Conservation (phyloP, 2,113 vertebrate species). For the Deroptyus accipitrinus region DNA sequence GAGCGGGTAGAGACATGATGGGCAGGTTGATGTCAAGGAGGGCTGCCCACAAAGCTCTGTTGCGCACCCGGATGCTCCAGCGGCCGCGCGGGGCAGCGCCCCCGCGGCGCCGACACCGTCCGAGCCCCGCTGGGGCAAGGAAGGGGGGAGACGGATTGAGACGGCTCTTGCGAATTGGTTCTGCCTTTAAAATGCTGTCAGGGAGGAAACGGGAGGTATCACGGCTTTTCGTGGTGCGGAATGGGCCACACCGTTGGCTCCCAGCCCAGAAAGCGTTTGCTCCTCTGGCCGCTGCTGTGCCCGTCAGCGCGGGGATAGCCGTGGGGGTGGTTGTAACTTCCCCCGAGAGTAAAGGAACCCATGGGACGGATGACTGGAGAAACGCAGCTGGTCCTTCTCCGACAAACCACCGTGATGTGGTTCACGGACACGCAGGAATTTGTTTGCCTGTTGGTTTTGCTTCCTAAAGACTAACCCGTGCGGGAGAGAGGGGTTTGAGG, state of each 20-base stretch:
- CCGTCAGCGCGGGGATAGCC: background rate
- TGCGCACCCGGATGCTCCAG: background rate
- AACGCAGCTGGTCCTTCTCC: background rate
- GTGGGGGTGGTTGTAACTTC: background rate
- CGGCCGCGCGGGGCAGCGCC: rapidly evolving
- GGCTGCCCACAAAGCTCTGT: too few relatives aligned
- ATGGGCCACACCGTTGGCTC: background rate
- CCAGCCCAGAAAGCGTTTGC: background rate
- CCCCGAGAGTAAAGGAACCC: background rate
- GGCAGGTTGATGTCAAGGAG: background rate
- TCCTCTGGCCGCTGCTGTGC: background rate
- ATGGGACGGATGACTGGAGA: background rate
- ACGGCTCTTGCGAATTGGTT: background rate
- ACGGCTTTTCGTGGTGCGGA: background rate
- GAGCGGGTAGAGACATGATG: background rate
- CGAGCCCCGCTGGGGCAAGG: background rate
- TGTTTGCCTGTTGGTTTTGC: background rate
- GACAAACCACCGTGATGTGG: background rate
- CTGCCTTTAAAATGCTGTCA: background rate
- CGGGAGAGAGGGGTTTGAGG: background rate
- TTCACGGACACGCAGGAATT: background rate
- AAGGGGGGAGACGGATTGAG: rapidly evolving
- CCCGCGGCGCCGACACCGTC: rapidly evolving
- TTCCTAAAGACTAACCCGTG: background rate
- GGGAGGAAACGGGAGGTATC: background rate